phyloP scores from a whole-genome alignment of 2,797 vertebrate species.

The Trachops cirrhosus region DNA sequence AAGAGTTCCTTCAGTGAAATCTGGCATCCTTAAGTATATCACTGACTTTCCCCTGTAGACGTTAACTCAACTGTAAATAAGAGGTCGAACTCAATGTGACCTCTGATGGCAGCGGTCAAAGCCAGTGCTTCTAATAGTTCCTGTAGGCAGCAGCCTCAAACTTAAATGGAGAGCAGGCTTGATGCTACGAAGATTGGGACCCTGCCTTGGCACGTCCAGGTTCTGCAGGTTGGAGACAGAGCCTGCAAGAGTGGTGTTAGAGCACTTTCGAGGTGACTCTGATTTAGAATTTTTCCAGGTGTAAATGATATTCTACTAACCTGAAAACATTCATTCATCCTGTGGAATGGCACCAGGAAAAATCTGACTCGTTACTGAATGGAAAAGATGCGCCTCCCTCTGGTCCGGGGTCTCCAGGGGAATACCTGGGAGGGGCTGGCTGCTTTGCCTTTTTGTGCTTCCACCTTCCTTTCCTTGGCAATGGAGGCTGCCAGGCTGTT shows the following conservation, averaged over 20 bases:
- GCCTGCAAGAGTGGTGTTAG: not conserved
- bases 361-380: not conserved
- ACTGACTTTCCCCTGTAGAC: not conserved
- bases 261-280: not conserved
- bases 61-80: not conserved
- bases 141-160: not conserved
- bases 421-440: not conserved
- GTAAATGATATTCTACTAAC: not conserved
- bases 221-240: not conserved
- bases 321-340: not conserved
- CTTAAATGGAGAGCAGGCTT: not conserved
- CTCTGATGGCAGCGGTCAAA: not conserved
- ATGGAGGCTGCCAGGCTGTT: not conserved
- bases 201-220: not conserved
- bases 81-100: not conserved
- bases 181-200: not conserved
- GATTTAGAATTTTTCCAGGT: not conserved
- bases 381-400: rapidly evolving
- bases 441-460: not conserved
- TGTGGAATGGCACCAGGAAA: not conserved
- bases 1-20: not conserved
- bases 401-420: rapidly evolving
- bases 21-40: not conserved
- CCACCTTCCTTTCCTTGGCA: not conserved
- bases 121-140: not conserved